Evolutionary conservation across 1,140 invertebrate species (phyloP), one percentile per base, ranked within the genome.

Genomic region (Rhagoletis zephyria): DNA sequence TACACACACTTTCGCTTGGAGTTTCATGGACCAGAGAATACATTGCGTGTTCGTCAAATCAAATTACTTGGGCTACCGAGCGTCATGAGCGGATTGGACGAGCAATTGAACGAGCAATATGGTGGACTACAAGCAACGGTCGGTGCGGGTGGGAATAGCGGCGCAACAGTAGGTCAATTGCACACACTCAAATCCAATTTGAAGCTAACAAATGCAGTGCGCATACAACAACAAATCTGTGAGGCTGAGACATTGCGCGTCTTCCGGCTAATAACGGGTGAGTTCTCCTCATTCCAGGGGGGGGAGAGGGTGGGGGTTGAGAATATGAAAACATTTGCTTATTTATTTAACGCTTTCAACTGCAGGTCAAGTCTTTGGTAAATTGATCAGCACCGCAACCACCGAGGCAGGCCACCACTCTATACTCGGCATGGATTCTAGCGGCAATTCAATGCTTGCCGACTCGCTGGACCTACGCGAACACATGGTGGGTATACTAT

Each of bases 401-500:
- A 70, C 16, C 88, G 87, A 88, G 59, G 88, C 77, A 60, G 5
- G 87, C 14, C 87, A 88, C 61, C 74, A 90, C 60, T 88, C 87
- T 5, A 67, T 70, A 30, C 64, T 89, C 9, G 88, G 87, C 56
- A 87, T 89, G 87, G 89, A 90, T 45, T 85, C 88, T 3, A 89
- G 88, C 86, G 87, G 63, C 5, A 87, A 88, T 61, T 91, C 92
- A 0, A 77, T 93, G 87, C 87, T 93, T 2, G 91, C 91, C 0
- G 92, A 93, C 70, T 93, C 92, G 0, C 87, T 93, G 87, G 97
- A 99, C 93, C 94, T 99, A 0, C 95, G 98, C 30, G 98, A 99
- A 92, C 98, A 99, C 90, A 98, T 99, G 95, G 98, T 99, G 30
- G 98, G 98, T 85, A 99, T 99, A 89, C 94, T 99, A 16, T 99